phyloP scores from a whole-genome alignment of 1,140 invertebrate genomes.

The Bactericera cockerelli region DNA sequence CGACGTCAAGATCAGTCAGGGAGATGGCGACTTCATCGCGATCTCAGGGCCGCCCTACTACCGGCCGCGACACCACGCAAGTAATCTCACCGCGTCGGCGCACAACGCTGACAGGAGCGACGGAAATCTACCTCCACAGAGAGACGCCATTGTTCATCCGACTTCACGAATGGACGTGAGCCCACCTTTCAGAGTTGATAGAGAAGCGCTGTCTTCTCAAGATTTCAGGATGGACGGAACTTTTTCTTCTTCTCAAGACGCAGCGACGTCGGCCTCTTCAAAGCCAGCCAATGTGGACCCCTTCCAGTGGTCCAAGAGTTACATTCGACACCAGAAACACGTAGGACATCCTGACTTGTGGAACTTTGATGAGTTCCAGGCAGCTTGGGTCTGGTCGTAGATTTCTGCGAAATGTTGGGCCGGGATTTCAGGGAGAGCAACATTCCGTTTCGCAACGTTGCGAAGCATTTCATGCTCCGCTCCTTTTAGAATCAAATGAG shows the following conservation, averaged over 20 bases:
- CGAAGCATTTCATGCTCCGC: too few relatives aligned
- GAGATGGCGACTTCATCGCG: slow-evolving; percentile 13
- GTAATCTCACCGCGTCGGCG: background rate
- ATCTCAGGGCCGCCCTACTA: slow-evolving; percentile 22
- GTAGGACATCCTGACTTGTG: slow-evolving; percentile 60
- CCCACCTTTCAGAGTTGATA: too few relatives aligned
- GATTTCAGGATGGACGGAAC: too few relatives aligned
- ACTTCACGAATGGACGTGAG: too few relatives aligned
- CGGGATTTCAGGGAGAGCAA: too few relatives aligned
- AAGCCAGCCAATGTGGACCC: slow-evolving; percentile 27
- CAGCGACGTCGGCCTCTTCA: too few relatives aligned
- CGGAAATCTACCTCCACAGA: slow-evolving; percentile 24
- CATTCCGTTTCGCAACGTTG: too few relatives aligned
- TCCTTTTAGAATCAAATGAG: too few relatives aligned
- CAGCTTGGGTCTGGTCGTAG: slow-evolving; percentile 35
- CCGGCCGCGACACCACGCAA: too few relatives aligned
- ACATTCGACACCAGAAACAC: slow-evolving; percentile 45
- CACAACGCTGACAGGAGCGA: slow-evolving; percentile 22
- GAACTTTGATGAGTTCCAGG: slow-evolving; percentile 43
- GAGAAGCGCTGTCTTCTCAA: too few relatives aligned
- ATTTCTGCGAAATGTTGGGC: too few relatives aligned
- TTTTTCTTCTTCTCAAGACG: too few relatives aligned
- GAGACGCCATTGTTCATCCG: slow-evolving; percentile 25
- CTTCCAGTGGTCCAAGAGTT: slow-evolving; percentile 56
- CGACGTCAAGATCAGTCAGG: slow-evolving; percentile 20